Percentiles rank a stretch among this genome's conserved stretches.
Conservation (phyloP, 2,113 vertebrate species). For the Dasyornis broadbenti region DNA sequence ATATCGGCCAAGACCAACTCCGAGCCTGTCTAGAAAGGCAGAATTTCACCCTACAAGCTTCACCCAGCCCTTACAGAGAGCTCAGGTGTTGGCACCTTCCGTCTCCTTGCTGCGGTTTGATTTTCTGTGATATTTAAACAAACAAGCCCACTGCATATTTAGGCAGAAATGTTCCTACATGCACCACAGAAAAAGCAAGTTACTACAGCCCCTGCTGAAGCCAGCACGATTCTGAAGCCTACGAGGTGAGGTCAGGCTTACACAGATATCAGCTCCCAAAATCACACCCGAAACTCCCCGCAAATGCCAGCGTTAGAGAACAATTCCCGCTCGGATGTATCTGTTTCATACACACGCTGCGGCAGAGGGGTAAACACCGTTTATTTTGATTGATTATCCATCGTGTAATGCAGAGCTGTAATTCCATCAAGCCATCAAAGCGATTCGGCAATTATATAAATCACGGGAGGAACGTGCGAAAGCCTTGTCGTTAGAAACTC, state of each 20-base stretch:
- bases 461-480: neutral
- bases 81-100: constrained; percentile 6
- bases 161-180: constrained; percentile 10
- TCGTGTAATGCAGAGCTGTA: neutral
- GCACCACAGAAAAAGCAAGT: neutral
- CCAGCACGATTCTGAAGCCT: neutral
- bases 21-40: neutral
- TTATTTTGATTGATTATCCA: constrained; percentile 44
- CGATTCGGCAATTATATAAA: constrained; percentile 4
- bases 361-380: constrained; percentile 16
- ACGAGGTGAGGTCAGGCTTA: neutral
- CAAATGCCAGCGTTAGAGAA: rapidly evolving
- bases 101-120: neutral
- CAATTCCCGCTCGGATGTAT: neutral
- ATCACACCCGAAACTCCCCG: neutral
- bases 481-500: neutral
- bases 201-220: constrained; percentile 8
- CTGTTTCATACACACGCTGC: neutral
- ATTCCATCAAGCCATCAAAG: constrained; percentile 37
- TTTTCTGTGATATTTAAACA: neutral
- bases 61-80: neutral
- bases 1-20: neutral
- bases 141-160: constrained; percentile 42
- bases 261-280: neutral
- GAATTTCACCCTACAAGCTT: neutral